Conservation (phyloP, 2,113 vertebrate species). For the Bos indicus region DNA sequence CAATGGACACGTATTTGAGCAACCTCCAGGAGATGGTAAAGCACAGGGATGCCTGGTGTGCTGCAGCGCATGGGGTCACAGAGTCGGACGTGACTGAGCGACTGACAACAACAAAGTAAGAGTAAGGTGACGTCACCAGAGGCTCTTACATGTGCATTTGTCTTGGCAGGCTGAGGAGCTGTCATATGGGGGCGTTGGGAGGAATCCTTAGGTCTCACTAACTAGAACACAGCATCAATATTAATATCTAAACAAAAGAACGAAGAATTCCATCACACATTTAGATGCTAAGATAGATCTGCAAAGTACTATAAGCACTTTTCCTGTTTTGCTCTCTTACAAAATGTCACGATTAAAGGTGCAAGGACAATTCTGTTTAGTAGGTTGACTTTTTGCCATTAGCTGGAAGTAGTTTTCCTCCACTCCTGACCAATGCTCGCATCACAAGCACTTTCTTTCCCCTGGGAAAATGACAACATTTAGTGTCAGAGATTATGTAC, state of each 20-base stretch:
- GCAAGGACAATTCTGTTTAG: slow-evolving; percentile 31
- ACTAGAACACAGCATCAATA: slow-evolving; percentile 63
- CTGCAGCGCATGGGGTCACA: neutral
- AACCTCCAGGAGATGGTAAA: neutral
- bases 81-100: neutral
- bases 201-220: slow-evolving; percentile 56
- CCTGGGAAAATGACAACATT: slow-evolving; percentile 2
- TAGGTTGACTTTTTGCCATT: slow-evolving; percentile 48
- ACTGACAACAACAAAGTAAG: neutral
- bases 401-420: neutral
- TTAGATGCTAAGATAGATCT: slow-evolving; percentile 72
- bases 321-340: slow-evolving; percentile 70
- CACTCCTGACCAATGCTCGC: neutral
- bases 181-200: slow-evolving; percentile 48
- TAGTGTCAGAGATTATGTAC: slow-evolving; percentile 11
- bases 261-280: slow-evolving; percentile 61
- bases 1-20: neutral
- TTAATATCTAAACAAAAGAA: slow-evolving; percentile 66
- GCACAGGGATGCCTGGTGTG: neutral
- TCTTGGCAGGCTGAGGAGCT: slow-evolving; percentile 61
- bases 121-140: neutral
- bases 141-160: neutral
- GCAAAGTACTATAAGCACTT: slow-evolving; percentile 72
- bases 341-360: slow-evolving; percentile 70
- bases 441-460: slow-evolving; percentile 9